A percentile compares a stretch with the other conserved stretches of the same genome.
Conservation (phyloP, 2,888 invertebrate genomes). For the Drosophila rubida region DNA sequence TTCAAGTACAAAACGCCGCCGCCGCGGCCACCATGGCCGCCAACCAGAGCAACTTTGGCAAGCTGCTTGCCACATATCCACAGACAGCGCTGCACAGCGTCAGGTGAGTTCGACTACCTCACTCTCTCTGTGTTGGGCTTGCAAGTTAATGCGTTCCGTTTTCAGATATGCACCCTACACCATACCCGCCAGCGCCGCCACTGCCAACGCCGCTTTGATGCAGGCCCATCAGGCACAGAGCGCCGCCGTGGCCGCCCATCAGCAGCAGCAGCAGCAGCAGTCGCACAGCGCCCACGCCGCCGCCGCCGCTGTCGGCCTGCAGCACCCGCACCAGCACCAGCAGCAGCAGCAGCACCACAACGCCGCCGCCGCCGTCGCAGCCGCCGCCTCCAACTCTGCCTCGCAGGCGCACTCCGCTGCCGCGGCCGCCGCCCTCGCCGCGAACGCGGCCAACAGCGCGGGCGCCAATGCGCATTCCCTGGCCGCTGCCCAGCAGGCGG, state of each 20-base stretch:
- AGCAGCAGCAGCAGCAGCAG: slow-evolving; percentile 67
- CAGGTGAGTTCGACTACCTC: slow-evolving; percentile 82
- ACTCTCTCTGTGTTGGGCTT: too few species aligned
- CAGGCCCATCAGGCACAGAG: slow-evolving; percentile 81
- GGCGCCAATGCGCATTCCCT: slow-evolving; percentile 82
- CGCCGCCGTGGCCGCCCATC: slow-evolving; percentile 81
- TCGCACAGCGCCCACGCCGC: slow-evolving; percentile 69
- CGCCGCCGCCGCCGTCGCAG: slow-evolving; percentile 58
- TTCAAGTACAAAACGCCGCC: slow-evolving; percentile 86
- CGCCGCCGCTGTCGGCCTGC: slow-evolving; percentile 60
- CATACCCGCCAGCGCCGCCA: slow-evolving; percentile 86
- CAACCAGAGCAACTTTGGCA: slow-evolving; percentile 88
- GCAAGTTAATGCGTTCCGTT: too few species aligned
- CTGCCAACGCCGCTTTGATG: slow-evolving; percentile 86
- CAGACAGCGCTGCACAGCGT: slow-evolving; percentile 85
- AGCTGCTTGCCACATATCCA: slow-evolving; percentile 88
- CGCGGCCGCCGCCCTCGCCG: slow-evolving; percentile 72
- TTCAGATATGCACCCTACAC: slow-evolving; percentile 88
- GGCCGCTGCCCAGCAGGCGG: slow-evolving; percentile 85
- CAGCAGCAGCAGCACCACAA: slow-evolving; percentile 65
- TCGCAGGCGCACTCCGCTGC: slow-evolving; percentile 84
- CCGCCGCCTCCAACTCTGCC: slow-evolving; percentile 76
- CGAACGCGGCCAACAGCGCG: slow-evolving; percentile 74
- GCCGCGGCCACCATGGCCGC: slow-evolving; percentile 86
- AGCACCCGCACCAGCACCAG: slow-evolving; percentile 77